These are phyloP conservation scores for Panthera leo DNA, from an alignment of 2,113 vertebrate genomes.

Conservation along the genomic window DNA sequence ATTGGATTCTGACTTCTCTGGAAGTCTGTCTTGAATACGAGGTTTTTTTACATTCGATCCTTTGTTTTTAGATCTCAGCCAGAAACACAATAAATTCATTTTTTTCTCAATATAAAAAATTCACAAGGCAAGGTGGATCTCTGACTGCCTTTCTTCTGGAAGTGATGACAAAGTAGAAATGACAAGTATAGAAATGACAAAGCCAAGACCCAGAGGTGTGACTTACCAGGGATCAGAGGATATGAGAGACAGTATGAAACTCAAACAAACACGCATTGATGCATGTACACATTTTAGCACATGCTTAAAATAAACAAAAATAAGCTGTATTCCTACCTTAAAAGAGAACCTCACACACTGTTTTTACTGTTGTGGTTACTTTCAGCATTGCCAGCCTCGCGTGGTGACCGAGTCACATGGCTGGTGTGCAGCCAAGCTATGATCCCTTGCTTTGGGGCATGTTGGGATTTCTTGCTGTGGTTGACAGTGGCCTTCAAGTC, in stretches of 20 bases:
- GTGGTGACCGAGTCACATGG: background rate
- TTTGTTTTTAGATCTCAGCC: background rate
- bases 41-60: background rate
- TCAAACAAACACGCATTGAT: background rate
- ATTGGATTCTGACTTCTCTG: background rate
- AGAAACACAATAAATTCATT: background rate
- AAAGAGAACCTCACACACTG: background rate
- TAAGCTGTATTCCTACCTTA: background rate
- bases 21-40: background rate
- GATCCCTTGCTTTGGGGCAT: background rate
- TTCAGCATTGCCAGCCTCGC: background rate
- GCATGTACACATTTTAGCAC: background rate
- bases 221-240: too few relatives aligned
- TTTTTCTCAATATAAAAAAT: background rate
- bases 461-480: background rate
- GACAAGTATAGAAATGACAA: background rate
- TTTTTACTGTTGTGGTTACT: background rate
- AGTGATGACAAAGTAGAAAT: background rate
- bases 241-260: background rate
- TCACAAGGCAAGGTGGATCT: background rate
- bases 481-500: background rate
- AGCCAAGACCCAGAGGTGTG: background rate
- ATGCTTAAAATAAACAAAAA: background rate
- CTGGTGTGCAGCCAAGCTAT: background rate
- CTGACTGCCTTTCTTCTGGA: background rate